Percentiles rank a stretch among this genome's conserved stretches.
phyloP scores from a whole-genome alignment of 2,888 invertebrate genomes.

The Margaritifera margaritifera region DNA sequence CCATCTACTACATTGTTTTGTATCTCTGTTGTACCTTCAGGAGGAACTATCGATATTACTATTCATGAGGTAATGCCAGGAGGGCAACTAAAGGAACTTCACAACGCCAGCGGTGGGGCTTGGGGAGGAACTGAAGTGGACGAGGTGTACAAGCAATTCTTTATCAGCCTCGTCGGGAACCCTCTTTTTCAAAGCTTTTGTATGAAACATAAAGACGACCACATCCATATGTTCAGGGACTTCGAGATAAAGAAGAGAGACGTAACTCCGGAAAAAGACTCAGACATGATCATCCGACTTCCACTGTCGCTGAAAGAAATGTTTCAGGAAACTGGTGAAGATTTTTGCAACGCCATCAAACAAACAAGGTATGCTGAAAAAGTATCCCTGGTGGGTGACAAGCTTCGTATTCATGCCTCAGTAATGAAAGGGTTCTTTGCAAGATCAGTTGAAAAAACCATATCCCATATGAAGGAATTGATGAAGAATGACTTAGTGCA shows the following conservation, averaged over 20 bases:
- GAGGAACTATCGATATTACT: constrained; percentile 76
- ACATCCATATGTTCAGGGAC: constrained; percentile 7
- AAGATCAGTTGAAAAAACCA: constrained; percentile 8
- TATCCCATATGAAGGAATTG: constrained; percentile 14
- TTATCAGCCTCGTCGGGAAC: constrained; percentile 2
- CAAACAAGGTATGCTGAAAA: constrained; percentile 15
- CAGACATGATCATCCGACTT: constrained; percentile 10
- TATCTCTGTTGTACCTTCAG: constrained; percentile 34
- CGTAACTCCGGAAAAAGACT: background rate
- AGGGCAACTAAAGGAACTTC: constrained; percentile 74
- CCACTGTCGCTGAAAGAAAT: constrained; percentile 20
- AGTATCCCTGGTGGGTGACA: constrained; percentile 19
- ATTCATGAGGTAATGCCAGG: constrained; percentile 74
- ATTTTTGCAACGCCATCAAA: constrained; percentile 13
- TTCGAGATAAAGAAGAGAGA: constrained; percentile 11
- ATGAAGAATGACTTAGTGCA: constrained; percentile 7
- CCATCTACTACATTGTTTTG: no score
- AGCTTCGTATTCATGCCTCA: constrained; percentile 12
- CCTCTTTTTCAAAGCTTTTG: background rate
- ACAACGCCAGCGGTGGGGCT: constrained; percentile 75
- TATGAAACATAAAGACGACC: constrained; percentile 3
- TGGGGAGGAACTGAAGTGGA: constrained; percentile 46
- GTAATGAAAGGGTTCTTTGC: constrained; percentile 16
- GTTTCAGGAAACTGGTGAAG: constrained; percentile 15
- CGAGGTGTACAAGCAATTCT: constrained; percentile 3